Conservation (phyloP, 2,113 vertebrate species). For the Myiozetetes cayanensis region DNA sequence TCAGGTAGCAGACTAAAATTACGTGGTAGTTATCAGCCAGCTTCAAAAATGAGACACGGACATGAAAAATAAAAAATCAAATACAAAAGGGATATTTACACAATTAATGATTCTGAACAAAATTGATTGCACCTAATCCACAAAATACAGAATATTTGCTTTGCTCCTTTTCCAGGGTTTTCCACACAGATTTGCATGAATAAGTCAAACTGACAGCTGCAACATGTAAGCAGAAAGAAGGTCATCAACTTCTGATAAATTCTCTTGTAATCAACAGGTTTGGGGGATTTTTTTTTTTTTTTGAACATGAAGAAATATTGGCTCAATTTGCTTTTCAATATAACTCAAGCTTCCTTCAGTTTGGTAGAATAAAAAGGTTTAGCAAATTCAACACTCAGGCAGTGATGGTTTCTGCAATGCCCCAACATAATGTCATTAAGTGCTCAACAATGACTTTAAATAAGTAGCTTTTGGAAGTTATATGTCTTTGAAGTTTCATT, state of each 20-base stretch:
- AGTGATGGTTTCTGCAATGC: constrained; percentile 64
- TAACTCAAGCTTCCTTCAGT: constrained; percentile 49
- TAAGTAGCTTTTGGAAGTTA: constrained; percentile 84
- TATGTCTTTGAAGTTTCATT: constrained; percentile 84
- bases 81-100: not conserved
- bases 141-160: not conserved
- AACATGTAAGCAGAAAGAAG: not conserved
- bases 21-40: not conserved
- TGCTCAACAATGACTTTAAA: constrained; percentile 80
- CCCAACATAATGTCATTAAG: constrained; percentile 77
- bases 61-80: not conserved
- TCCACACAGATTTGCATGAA: not conserved
- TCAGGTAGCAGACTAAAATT: not conserved
- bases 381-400: constrained; percentile 65
- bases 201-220: not conserved
- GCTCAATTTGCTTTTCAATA: constrained; percentile 59
- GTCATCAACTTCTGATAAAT: constrained; percentile 21
- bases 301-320: constrained; percentile 48
- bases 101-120: constrained; percentile 2
- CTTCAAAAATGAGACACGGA: not conserved
- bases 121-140: not conserved
- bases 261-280: constrained; percentile 68
- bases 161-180: not conserved
- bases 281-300: not conserved
- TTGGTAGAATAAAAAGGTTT: constrained; percentile 63